These are phyloP conservation scores for Ormyrus rosae DNA, from an alignment of 2,888 invertebrate genomes.

Conservation along the genomic window DNA sequence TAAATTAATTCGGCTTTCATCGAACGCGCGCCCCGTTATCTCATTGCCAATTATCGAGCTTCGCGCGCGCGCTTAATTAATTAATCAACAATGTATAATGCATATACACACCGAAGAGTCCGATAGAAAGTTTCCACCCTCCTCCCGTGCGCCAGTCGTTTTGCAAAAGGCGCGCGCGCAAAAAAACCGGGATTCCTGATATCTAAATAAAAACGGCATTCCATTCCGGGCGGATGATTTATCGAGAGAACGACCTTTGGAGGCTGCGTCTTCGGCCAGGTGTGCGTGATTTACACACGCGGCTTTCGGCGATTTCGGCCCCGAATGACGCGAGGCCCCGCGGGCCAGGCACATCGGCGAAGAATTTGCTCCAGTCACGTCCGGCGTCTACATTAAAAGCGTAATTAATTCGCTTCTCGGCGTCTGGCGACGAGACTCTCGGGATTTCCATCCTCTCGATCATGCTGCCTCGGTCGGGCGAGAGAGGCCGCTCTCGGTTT, in stretches of 20 bases:
- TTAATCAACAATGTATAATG: too few species aligned
- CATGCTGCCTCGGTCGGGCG: slow-evolving; percentile 18
- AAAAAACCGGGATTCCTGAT: slow-evolving; percentile 43
- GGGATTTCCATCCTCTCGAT: slow-evolving; percentile 50
- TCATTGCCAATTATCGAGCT: too few species aligned
- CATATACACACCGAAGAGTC: background rate
- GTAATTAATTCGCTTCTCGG: slow-evolving; percentile 55
- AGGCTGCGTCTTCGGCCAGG: slow-evolving; percentile 41
- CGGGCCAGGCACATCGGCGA: background rate
- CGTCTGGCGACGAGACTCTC: slow-evolving; percentile 41
- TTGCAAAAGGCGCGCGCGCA: background rate
- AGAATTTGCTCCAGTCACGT: slow-evolving; percentile 49
- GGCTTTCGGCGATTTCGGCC: slow-evolving; percentile 9
- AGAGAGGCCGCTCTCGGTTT: background rate
- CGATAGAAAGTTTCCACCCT: slow-evolving; percentile 31
- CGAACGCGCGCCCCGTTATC: too few species aligned
- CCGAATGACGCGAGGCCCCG: background rate
- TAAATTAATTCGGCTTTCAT: too few species aligned
- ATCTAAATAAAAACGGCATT: slow-evolving; percentile 55
- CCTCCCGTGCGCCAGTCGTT: background rate
- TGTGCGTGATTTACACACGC: too few species aligned
- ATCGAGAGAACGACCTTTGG: slow-evolving; percentile 57
- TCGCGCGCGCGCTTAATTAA: too few species aligned
- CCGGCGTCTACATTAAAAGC: slow-evolving; percentile 53
- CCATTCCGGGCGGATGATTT: slow-evolving; percentile 47